These are phyloP conservation scores for Chironomus tepperi DNA, from an alignment of 1,140 invertebrate species.

Conservation along the genomic window DNA sequence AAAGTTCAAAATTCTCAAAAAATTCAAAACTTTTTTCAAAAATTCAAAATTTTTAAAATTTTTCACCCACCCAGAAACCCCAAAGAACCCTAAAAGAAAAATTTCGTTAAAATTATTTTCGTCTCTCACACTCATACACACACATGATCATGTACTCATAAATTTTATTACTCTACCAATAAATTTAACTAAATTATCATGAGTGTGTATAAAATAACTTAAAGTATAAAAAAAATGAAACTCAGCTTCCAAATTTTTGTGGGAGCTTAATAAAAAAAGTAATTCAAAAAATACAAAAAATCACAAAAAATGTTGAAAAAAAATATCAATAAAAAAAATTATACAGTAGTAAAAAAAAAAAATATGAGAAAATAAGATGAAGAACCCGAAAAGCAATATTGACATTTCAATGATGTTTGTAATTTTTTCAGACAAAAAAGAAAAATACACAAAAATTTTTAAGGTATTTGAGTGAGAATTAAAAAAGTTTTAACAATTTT, in stretches of 20 bases:
- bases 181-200: no score
- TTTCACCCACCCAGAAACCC: no score
- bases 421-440: neutral
- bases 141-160: no score
- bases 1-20: no score
- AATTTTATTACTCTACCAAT: no score
- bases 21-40: no score
- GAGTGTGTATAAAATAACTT: no score
- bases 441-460: neutral
- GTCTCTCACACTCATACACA: no score
- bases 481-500: neutral
- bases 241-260: neutral
- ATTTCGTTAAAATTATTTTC: no score
- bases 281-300: no score
- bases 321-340: neutral
- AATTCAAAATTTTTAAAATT: no score
- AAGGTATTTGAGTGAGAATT: neutral
- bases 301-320: neutral
- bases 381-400: slow-evolving; percentile 10
- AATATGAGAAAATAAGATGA: neutral
- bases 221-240: neutral
- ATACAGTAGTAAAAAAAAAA: neutral
- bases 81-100: no score
- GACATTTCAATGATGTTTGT: slow-evolving; percentile 14
- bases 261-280: neutral